Evolutionary conservation across 2,113 vertebrate genomes (phyloP).

Genomic region (Scopus umbretta): DNA sequence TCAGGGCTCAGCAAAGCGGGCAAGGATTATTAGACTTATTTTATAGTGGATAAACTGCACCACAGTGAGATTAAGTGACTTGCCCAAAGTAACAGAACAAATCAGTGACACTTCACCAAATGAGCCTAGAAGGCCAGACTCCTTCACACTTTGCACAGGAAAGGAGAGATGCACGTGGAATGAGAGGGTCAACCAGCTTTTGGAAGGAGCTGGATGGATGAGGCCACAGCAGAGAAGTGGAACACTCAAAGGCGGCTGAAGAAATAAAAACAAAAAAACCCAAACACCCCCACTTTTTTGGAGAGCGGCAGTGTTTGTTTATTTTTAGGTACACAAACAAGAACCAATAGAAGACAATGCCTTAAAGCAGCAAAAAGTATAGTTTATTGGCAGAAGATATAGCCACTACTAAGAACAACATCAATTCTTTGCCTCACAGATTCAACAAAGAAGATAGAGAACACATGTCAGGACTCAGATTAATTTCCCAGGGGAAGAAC

Average conservation of each 20-base stretch:
- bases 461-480: constrained; percentile 16
- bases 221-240: background rate
- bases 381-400: background rate
- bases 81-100: constrained; percentile 44
- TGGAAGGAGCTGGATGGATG: background rate
- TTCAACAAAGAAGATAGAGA: constrained; percentile 2
- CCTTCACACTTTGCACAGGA: background rate
- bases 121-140: background rate
- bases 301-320: background rate
- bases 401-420: background rate
- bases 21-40: constrained; percentile 63
- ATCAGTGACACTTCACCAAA: constrained; percentile 13
- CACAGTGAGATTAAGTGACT: constrained; percentile 49
- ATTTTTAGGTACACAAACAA: background rate
- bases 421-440: background rate
- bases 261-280: background rate
- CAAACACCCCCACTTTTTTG: background rate
- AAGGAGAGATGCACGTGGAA: background rate
- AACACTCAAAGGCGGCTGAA: background rate
- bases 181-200: background rate
- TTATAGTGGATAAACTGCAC: constrained; percentile 53
- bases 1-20: constrained; percentile 53
- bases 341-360: background rate
- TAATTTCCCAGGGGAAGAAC: constrained; percentile 31
- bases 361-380: background rate